phyloP scores from a whole-genome alignment of 2,113 vertebrate genomes.

The Podarcis muralis region DNA sequence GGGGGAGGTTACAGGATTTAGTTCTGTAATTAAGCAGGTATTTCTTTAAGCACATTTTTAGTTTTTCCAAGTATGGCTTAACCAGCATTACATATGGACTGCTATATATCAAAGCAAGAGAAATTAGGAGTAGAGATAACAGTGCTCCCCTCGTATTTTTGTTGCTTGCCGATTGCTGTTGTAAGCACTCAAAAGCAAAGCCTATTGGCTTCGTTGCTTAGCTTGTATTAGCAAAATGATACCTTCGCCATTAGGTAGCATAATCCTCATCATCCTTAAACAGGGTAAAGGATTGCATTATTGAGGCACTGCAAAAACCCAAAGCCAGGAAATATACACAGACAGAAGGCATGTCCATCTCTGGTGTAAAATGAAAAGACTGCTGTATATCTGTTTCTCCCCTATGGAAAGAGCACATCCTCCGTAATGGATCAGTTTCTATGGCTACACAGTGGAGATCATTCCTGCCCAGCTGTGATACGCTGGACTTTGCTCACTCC shows the following conservation, averaged over 20 bases:
- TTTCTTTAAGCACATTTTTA: background rate
- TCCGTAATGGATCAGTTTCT: background rate
- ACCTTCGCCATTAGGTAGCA: background rate
- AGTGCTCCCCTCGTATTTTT: background rate
- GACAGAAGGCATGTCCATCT: background rate
- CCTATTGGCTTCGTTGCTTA: background rate
- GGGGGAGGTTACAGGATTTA: background rate
- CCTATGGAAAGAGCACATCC: background rate
- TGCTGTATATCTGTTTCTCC: background rate
- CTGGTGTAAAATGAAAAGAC: background rate
- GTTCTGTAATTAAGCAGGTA: background rate
- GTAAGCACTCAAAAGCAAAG: background rate
- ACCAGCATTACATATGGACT: background rate
- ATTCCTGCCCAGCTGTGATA: background rate
- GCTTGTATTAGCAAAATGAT: background rate
- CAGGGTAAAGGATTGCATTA: background rate
- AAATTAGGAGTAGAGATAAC: background rate
- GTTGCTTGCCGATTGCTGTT: background rate
- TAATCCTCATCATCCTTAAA: background rate
- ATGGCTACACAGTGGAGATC: constrained; percentile 2
- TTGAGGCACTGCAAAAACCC: background rate
- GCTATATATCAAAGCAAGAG: background rate
- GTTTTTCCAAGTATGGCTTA: background rate
- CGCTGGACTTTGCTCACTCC: background rate
- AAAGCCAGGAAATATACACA: background rate